Evolutionary conservation across 2,113 vertebrate genomes (phyloP).

Genomic region (Marmota flaviventris): DNA sequence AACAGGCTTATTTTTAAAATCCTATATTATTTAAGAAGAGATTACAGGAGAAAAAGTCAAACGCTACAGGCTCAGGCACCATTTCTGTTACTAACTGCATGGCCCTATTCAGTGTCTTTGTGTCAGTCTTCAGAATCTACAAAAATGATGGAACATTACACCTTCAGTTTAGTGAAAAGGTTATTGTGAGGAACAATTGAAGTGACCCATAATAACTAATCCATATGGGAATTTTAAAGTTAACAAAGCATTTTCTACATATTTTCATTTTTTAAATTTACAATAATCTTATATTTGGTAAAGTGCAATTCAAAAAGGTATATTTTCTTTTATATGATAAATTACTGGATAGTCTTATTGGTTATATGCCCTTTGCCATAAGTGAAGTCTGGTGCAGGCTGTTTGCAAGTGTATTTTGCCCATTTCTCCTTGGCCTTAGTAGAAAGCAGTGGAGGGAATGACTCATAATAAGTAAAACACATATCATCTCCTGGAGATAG

Average conservation of each 20-base stretch:
- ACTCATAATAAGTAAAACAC: constrained; percentile 82
- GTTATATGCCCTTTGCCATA: background rate
- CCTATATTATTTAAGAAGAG: background rate
- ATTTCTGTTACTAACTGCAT: constrained; percentile 15
- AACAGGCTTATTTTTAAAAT: constrained; percentile 35
- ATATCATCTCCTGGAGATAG: constrained; percentile 72
- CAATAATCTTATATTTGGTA: background rate
- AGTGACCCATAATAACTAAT: background rate
- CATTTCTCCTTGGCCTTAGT: background rate
- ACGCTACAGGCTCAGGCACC: background rate
- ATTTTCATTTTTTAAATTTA: background rate
- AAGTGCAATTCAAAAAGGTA: background rate
- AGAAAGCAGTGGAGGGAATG: constrained; percentile 66
- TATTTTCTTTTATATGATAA: background rate
- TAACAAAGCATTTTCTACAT: background rate
- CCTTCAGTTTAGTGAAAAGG: background rate
- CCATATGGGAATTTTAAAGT: background rate
- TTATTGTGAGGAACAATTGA: background rate
- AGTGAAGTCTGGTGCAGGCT: background rate
- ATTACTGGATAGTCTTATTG: background rate
- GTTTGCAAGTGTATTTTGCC: background rate
- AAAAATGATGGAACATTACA: background rate
- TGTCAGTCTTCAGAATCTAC: background rate
- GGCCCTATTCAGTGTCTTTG: background rate
- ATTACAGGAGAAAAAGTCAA: background rate